Conservation (phyloP, 2,797 vertebrate genomes). For the Natrix natrix region DNA sequence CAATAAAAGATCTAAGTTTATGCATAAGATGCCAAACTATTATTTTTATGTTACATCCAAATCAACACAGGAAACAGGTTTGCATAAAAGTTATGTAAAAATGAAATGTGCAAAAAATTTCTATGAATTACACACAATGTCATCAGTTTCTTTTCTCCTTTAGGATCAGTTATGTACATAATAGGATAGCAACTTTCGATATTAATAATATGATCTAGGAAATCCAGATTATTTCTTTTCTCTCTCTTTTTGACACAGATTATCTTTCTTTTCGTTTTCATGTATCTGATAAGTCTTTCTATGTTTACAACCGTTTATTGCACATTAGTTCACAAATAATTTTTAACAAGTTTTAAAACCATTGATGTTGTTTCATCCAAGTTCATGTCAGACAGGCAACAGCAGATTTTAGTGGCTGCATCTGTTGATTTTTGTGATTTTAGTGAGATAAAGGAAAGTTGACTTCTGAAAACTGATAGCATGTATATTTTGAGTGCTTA, state of each 20-base stretch:
- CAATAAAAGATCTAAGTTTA: not conserved
- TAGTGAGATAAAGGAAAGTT: not conserved
- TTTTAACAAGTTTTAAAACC: not conserved
- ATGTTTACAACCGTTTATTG: not conserved
- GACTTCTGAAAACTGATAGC: not conserved
- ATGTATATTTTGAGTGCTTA: not conserved
- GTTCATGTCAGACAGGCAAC: not conserved
- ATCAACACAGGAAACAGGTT: not conserved
- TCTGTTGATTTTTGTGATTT: not conserved
- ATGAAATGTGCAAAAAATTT: not conserved
- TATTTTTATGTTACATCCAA: not conserved
- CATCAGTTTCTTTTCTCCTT: not conserved
- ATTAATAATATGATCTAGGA: not conserved
- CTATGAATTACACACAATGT: not conserved
- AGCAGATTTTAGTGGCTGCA: not conserved
- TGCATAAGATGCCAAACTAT: not conserved
- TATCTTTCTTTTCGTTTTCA: not conserved
- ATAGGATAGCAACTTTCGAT: not conserved
- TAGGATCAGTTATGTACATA: not conserved
- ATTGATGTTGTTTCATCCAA: not conserved
- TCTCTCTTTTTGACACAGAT: no score
- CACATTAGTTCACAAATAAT: not conserved
- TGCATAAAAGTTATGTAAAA: not conserved
- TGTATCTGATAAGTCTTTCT: not conserved
- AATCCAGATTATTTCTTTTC: not conserved